A percentile compares a stretch with the other conserved stretches of the same genome.
These are phyloP conservation scores for Miniopterus natalensis DNA, from an alignment of 2,113 vertebrate species.

Conservation along the genomic window DNA sequence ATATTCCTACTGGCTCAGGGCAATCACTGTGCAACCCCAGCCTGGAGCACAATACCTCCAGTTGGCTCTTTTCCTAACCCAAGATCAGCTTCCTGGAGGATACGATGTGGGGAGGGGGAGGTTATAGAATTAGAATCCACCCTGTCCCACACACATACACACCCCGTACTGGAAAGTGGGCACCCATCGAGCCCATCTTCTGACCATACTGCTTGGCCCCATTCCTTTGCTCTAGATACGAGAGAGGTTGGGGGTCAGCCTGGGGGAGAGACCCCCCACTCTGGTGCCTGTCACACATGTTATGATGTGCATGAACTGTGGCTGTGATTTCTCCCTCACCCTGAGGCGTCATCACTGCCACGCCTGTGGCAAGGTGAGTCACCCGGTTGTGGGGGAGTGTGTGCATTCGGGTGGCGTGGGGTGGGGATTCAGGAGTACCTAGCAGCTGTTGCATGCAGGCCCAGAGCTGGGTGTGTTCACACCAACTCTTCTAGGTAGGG, in stretches of 20 bases:
- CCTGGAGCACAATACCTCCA: not conserved
- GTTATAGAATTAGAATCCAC: not conserved
- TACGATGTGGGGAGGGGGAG: no score
- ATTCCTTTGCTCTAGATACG: slow-evolving; percentile 87
- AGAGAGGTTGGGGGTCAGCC: slow-evolving; percentile 90
- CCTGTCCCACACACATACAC: not conserved
- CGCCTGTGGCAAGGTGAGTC: slow-evolving; percentile 96
- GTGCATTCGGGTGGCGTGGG: accelerated
- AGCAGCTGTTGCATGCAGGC: not conserved
- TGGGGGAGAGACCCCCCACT: slow-evolving; percentile 95
- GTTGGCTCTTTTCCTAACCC: not conserved
- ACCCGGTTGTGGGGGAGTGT: accelerated
- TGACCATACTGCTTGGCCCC: not conserved
- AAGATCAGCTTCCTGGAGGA: not conserved
- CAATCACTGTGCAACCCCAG: not conserved
- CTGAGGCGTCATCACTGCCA: slow-evolving; percentile 96
- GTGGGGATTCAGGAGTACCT: not conserved
- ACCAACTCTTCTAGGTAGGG: no score
- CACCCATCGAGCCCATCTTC: not conserved
- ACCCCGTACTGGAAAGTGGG: no score
- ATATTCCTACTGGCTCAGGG: accelerated
- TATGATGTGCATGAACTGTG: slow-evolving; percentile 99
- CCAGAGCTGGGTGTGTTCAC: not conserved
- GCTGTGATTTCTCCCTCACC: slow-evolving; percentile 96
- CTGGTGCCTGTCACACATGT: slow-evolving; percentile 95